Base-by-base conservation (phyloP, 2,888 invertebrate genomes). In the Leucoma salicis region DNA sequence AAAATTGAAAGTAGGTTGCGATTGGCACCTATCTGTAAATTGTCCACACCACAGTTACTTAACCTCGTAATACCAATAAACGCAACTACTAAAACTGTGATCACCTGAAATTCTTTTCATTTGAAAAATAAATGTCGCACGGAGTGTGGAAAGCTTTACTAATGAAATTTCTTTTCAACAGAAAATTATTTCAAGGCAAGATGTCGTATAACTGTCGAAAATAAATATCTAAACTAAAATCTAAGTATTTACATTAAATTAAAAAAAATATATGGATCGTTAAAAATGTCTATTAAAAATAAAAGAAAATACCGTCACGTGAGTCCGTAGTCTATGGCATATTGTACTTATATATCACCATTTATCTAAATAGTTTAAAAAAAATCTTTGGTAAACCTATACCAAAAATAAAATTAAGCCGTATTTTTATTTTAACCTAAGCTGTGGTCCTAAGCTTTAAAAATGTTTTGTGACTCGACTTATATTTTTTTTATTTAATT, bases 311-410 rank as follows among this genome's bases (percentile, higher is more conserved):
- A 55, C 57, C 31, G 47, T 60, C 53, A 59, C 62, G 57, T 60
- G 61, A 67, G 66, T 66, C 54, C 49, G 64, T 69, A 53, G 53
- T 64, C 65, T 72, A 74, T 76, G 78, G 76, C 57, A 63, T 49
- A 79, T 80, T 80, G 80, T 80, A 80, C 80, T 80, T 79, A 66
- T 53, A 57, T 75, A 78, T 79, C 78, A 78, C 77, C 58, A 55
- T 68, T 63, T 52, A 57, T 42, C 60, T 52, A 61, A 59, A 66
- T 54, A 57, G 35, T 21, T 42, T 53, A 49, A 69, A 60, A 61
- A 61, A 53, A 59, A 52, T 78, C 78, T 78, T 78, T 78, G 78
- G 78, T 65, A 67, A 68, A 53, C 57, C 50, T 61, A 64, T 61
- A 61, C 60, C 60, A 61, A 66, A 31, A 66, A 63, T 54, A 61